Evolutionary conservation across 2,797 vertebrate genomes (phyloP).

Genomic region (Gymnoscopelus microlampas): DNA sequence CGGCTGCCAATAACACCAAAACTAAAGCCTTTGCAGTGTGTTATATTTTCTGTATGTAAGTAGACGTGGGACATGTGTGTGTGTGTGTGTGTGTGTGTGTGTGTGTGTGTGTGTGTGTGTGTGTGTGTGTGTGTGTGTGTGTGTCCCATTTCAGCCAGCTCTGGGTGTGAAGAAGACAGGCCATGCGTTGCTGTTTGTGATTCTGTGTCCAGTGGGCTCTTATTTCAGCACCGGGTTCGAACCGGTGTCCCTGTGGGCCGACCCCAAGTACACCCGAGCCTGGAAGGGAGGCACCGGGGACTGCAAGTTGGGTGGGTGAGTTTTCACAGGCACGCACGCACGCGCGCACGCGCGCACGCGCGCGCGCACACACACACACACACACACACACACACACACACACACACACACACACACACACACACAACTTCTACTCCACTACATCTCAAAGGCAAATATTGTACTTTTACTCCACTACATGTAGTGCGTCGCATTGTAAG

Average conservation of each 20-base stretch:
- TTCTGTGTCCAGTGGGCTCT: constrained; percentile 86
- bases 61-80: constrained; percentile 18
- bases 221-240: constrained; percentile 83
- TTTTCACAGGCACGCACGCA: background rate
- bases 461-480: too few species aligned
- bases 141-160: constrained; percentile 74
- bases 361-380: background rate
- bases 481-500: too few species aligned
- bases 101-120: constrained; percentile 1
- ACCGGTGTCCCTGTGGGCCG: constrained; percentile 88
- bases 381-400: background rate
- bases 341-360: background rate
- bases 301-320: constrained; percentile 93
- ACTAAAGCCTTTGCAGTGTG: too few species aligned
- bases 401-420: background rate
- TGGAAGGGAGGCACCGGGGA: constrained; percentile 93
- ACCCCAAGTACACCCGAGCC: constrained; percentile 88
- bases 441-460: too few species aligned
- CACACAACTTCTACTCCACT: too few species aligned
- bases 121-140: constrained; percentile 10
- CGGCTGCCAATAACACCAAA: too few species aligned
- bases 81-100: constrained; percentile 7
- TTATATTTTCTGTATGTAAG: background rate
- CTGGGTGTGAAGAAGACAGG: constrained; percentile 88
- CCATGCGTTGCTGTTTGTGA: constrained; percentile 88